Conservation (phyloP, 2,113 vertebrate genomes). For the Tympanuchus pallidicinctus region DNA sequence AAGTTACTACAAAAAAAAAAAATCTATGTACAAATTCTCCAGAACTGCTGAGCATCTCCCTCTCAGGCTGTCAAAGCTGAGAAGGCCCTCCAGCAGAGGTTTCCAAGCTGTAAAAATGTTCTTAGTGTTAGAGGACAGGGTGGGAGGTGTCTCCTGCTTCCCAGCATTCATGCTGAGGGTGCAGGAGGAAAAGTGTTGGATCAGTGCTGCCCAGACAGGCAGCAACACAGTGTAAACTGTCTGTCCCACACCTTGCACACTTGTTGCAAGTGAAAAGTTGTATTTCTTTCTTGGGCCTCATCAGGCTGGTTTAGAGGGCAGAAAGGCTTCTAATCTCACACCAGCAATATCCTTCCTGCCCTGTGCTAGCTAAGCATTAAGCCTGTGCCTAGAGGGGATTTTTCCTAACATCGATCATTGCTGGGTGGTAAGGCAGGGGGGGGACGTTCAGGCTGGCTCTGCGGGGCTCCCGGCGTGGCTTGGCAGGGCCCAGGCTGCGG, state of each 20-base stretch:
- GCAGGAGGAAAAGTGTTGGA: neutral
- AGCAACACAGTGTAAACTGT: fast-evolving
- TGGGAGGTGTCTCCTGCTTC: neutral
- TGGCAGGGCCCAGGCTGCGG: slow-evolving; percentile 71
- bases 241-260: neutral
- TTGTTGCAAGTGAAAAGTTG: neutral
- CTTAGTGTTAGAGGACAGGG: slow-evolving; percentile 17
- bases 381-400: slow-evolving; percentile 83
- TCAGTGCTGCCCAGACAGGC: neutral
- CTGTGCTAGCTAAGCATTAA: fast-evolving
- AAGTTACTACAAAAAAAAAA: slow-evolving; percentile 38
- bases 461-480: slow-evolving; percentile 82
- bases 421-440: slow-evolving; percentile 72
- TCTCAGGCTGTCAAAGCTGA: neutral
- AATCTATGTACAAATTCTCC: slow-evolving; percentile 29
- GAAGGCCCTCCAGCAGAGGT: neutral
- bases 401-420: slow-evolving; percentile 91
- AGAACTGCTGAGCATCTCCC: neutral
- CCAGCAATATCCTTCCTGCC: neutral
- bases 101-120: slow-evolving; percentile 24
- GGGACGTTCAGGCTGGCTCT: slow-evolving; percentile 81
- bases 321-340: fast-evolving
- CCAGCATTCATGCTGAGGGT: neutral
- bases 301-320: neutral
- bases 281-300: neutral